Evolutionary conservation across 2,113 vertebrate species (phyloP).

Genomic region (Tetrax tetrax): DNA sequence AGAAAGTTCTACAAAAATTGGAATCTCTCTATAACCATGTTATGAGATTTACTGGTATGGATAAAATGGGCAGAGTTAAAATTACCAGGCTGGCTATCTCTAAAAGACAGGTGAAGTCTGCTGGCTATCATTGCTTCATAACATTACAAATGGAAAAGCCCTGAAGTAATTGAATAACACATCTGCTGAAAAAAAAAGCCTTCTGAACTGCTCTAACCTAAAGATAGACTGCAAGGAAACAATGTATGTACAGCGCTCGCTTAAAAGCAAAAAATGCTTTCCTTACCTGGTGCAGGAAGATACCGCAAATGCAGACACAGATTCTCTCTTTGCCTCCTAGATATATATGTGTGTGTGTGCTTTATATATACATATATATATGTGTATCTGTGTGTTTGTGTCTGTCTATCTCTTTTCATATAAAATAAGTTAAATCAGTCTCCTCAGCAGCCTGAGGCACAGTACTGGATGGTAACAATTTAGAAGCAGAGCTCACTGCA

Average conservation of each 20-base stretch:
- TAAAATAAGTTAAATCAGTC: neutral
- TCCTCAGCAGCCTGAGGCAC: neutral
- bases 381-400: neutral
- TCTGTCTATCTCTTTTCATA: neutral
- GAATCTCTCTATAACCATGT: constrained; percentile 73
- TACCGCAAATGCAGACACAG: neutral
- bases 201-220: constrained; percentile 58
- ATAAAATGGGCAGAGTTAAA: constrained; percentile 74
- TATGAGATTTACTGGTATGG: constrained; percentile 73
- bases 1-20: constrained; percentile 70
- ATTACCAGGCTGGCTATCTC: constrained; percentile 73
- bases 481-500: neutral
- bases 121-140: constrained; percentile 66
- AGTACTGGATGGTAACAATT: neutral
- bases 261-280: constrained; percentile 43
- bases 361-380: neutral
- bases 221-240: constrained; percentile 60
- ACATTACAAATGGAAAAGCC: constrained; percentile 73
- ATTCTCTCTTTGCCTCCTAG: constrained; percentile 5
- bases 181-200: constrained; percentile 68
- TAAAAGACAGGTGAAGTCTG: constrained; percentile 74
- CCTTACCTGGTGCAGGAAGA: constrained; percentile 41
- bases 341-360: neutral
- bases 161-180: constrained; percentile 75
- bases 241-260: constrained; percentile 6